Percentiles rank a stretch among this genome's conserved stretches.
Evolutionary conservation across 2,113 vertebrate species (phyloP).

Genomic region (Oxygymnocypris stewartii): DNA sequence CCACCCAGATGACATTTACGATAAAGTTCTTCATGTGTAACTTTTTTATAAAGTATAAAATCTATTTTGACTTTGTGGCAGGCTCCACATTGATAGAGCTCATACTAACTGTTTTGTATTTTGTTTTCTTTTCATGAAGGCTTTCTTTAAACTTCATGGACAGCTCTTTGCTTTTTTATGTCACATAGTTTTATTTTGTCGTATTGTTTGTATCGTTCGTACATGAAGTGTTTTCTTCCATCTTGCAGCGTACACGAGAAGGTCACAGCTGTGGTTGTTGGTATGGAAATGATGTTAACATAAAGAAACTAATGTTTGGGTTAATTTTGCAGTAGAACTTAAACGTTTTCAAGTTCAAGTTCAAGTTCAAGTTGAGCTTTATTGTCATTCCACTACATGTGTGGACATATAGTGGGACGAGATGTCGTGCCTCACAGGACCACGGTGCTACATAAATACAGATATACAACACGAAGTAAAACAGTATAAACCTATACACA

Average conservation of each 20-base stretch:
- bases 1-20: too few relatives aligned
- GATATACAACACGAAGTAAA: too few relatives aligned
- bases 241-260: not conserved
- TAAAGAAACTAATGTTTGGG: not conserved
- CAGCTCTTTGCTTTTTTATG: not conserved
- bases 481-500: too few relatives aligned
- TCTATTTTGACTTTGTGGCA: not conserved
- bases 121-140: not conserved
- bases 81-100: not conserved
- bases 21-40: not conserved
- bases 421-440: too few relatives aligned
- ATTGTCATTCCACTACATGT: too few relatives aligned
- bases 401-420: too few relatives aligned
- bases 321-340: not conserved
- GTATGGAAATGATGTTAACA: not conserved
- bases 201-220: not conserved
- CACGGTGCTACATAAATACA: too few relatives aligned
- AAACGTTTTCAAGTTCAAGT: too few relatives aligned
- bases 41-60: not conserved
- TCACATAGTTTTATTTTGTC: not conserved
- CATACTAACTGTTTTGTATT: not conserved
- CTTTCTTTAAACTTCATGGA: not conserved
- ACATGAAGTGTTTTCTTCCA: not conserved
- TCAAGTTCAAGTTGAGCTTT: too few relatives aligned
- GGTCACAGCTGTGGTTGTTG: conserved; percentile 8